phyloP scores from a whole-genome alignment of 2,888 invertebrate species.

The Ceraclea dissimilis region DNA sequence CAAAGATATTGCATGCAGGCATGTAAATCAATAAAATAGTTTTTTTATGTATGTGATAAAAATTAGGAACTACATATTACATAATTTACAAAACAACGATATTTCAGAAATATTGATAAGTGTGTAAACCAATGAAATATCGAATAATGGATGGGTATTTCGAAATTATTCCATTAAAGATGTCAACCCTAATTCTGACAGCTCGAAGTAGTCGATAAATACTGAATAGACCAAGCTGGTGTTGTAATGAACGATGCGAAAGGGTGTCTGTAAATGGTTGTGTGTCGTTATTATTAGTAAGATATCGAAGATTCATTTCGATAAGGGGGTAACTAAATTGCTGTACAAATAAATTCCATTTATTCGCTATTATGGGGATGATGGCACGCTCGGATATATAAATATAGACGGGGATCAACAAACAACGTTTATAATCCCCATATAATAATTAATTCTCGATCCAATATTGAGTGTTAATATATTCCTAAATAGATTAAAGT shows the following conservation, averaged over 20 bases:
- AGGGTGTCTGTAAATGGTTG: not conserved
- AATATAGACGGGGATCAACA: conserved; percentile 13
- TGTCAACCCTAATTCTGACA: too few relatives aligned
- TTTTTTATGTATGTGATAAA: too few relatives aligned
- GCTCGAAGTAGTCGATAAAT: not conserved
- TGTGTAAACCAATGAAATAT: too few relatives aligned
- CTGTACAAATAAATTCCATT: not conserved
- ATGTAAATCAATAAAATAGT: too few relatives aligned
- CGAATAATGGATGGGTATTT: too few relatives aligned
- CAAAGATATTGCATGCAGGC: too few relatives aligned
- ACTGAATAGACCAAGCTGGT: not conserved
- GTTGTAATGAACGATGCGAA: not conserved
- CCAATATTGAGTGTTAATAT: conserved; percentile 14
- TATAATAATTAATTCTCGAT: conserved; percentile 19
- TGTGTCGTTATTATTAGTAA: not conserved
- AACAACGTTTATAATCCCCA: conserved; percentile 16
- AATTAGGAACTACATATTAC: too few relatives aligned
- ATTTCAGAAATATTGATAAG: too few relatives aligned
- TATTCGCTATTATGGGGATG: not conserved
- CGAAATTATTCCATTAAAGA: too few relatives aligned
- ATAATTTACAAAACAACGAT: too few relatives aligned
- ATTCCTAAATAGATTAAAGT: not conserved
- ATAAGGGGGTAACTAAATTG: not conserved
- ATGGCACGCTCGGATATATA: not conserved
- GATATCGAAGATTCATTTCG: conserved; percentile 1